Evolutionary conservation across 2,113 vertebrate species (phyloP), one percentile per base, ranked within the genome.

Genomic region (Chloropsis cyanopogon): DNA sequence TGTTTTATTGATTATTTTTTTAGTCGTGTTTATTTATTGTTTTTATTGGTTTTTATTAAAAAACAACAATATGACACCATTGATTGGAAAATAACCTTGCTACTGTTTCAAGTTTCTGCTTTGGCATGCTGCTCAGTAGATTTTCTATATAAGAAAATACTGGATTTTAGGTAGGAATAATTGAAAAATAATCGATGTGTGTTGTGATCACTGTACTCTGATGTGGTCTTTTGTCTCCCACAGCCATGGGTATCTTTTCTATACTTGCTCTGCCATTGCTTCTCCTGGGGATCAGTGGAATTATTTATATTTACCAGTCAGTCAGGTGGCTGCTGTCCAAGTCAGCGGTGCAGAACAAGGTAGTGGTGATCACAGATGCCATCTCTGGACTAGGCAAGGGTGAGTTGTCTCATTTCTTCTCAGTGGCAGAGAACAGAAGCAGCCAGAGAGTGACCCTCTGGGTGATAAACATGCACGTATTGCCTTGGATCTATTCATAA

Each of bases 321-420:
- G 96, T 99, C 86, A 96, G 97, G 73, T 98, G 97, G 76, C 97
- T 99, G 76, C 98, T 99, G 98, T 98, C 99, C 79, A 99, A 98
- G 92, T 99, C 99, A 52, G 97, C 98, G 5, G 98, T 99, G 94
- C 98, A 98, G 86, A 99, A 99, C 98, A 99, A 99, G 96, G 99
- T 99, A 63, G 98, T 99, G 86, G 99, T 99, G 94, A 98, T 99
- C 95, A 99, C 99, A 0, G 99, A 99, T 77, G 99, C 99, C 57
- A 98, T 98, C 77, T 99, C 99, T 4, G 99, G 98, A 28, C 97
- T 99, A 75, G 99, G 99, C 86, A 98, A 98, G 60, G 99, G 99
- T 99, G 98, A 99, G 97, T 93, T 41, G 7, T n/a, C 44, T 75
- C 46, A 5, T 90, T 95, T 84, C 71, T 86, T 84, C 44, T 56